Evolutionary conservation across 2,797 vertebrate genomes (phyloP).

Genomic region (Adelosebastes latens): DNA sequence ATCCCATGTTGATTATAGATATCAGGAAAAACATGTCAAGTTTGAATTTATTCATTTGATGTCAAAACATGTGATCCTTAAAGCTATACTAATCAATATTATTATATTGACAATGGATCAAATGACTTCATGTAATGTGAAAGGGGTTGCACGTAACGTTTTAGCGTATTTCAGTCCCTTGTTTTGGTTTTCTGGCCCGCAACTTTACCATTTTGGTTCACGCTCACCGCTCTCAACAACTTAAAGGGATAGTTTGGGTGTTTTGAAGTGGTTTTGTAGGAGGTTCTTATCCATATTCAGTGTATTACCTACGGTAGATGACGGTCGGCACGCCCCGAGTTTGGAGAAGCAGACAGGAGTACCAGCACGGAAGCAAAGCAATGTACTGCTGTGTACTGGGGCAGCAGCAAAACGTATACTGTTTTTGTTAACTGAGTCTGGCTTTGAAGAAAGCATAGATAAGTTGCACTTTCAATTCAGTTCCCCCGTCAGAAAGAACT

Average conservation of each 20-base stretch:
- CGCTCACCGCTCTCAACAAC: not conserved
- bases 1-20: not conserved
- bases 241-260: too few species aligned
- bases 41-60: not conserved
- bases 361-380: not conserved
- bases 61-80: not conserved
- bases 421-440: too few species aligned
- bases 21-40: not conserved
- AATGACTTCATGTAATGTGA: not conserved
- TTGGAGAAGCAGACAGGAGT: too few species aligned
- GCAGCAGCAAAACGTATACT: too few species aligned
- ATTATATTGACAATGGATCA: not conserved
- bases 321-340: fast-evolving
- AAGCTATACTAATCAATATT: not conserved
- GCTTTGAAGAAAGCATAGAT: too few species aligned
- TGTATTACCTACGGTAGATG: too few species aligned
- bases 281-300: too few species aligned
- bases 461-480: too few species aligned
- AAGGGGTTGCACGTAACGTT: not conserved
- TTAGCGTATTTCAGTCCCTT: fast-evolving
- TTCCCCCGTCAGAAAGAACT: too few species aligned
- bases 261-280: too few species aligned
- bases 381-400: too few species aligned
- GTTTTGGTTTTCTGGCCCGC: not conserved
- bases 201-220: not conserved